Evolutionary conservation across 1,140 invertebrate genomes (phyloP).

Genomic region (Matsumurasca onukii): DNA sequence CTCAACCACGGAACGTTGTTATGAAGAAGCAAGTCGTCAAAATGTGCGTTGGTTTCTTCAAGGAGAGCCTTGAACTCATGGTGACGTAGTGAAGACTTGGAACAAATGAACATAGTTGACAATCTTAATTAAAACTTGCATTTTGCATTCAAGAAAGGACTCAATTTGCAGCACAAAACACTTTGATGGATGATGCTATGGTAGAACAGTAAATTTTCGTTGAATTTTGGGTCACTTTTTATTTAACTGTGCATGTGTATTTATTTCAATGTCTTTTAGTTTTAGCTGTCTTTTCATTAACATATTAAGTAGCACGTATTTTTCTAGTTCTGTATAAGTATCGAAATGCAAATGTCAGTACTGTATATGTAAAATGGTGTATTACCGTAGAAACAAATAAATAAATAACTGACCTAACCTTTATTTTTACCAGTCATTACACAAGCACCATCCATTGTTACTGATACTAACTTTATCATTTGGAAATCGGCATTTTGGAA

Average conservation of each 20-base stretch:
- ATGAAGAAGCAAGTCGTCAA: neutral
- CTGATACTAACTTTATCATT: neutral
- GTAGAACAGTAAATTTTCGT: neutral
- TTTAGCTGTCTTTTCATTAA: no score
- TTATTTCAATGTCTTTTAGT: no score
- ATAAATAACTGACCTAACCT: neutral
- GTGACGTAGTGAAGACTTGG: neutral
- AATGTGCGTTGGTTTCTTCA: neutral
- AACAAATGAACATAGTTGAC: neutral
- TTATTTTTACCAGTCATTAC: neutral
- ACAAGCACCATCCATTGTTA: neutral
- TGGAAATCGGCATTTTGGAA: neutral
- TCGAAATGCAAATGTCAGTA: no score
- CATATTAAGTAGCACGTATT: no score
- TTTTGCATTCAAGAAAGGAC: neutral
- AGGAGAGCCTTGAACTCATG: neutral
- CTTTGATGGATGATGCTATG: neutral
- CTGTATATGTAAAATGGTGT: no score
- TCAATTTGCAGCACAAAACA: neutral
- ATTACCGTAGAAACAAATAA: no score
- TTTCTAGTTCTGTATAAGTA: no score
- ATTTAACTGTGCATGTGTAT: no score
- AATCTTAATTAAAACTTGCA: neutral
- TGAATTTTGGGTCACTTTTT: neutral
- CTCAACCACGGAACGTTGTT: neutral